Evolutionary conservation across 1,140 invertebrate species (phyloP), one percentile per base, ranked within the genome.

Genomic region (Psilanteris sp.): DNA sequence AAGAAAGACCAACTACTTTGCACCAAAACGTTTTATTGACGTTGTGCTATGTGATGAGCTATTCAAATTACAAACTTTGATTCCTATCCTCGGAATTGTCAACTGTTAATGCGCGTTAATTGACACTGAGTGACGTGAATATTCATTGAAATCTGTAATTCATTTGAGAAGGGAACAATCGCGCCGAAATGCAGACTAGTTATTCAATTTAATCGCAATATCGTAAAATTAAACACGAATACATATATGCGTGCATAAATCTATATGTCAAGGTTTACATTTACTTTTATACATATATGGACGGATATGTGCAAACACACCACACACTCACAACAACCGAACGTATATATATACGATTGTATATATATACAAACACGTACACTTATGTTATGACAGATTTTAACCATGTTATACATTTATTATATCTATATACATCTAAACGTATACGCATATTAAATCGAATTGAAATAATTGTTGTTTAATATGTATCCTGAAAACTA

Each of bases 351-450:
- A n/a, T n/a, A n/a, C n/a, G n/a, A n/a, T n/a, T n/a, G n/a, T n/a
- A n/a, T 72, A 48, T 32, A 41, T 50, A 67, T 68, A 57, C 13
- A n/a, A n/a, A n/a, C 11, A 26, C 8, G 27, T 70, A 54, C 22
- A 62, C 31, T 48, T 62, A 32, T 77, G 62, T 73, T 54, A 20
- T 39, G 13, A 66, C 46, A 67, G 24, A 37, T 57, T 73, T 73
- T 73, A 64, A 72, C 50, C 70, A 66, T 73, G 70, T 73, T 73
- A 73, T 73, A 73, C 61, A 73, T 66, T 59, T 73, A 73, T 73
- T 73, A 73, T 73, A 68, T 70, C 37, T 57, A 31, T 71, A 48
- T 76, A 55, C 46, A 75, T 70, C 39, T 44, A 62, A 39, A 66
- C 37, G 31, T 67, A 68, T 61, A 54, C 62, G 26, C 52, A 41